Evolutionary conservation across 2,113 vertebrate genomes (phyloP).

Genomic region (Puffinus mauretanicus): DNA sequence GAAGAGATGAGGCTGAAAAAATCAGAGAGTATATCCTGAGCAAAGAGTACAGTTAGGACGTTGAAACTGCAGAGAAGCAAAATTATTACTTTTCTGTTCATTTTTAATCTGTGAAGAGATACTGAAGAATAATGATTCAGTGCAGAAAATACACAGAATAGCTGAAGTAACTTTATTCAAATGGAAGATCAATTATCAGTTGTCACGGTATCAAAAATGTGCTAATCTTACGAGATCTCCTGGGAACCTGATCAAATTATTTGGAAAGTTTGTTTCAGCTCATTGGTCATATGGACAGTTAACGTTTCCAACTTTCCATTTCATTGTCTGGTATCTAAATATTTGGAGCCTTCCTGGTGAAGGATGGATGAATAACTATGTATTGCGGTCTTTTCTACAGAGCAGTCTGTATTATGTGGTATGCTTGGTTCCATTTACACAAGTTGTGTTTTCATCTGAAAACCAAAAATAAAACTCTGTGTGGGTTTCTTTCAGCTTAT

Average conservation of each 20-base stretch:
- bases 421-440: not conserved
- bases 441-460: slow-evolving; percentile 24
- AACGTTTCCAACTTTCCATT: not conserved
- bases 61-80: not conserved
- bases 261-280: not conserved
- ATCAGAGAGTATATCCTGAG: not conserved
- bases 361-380: not conserved
- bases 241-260: not conserved
- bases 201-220: not conserved
- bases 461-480: slow-evolving; percentile 48
- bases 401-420: not conserved
- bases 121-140: not conserved
- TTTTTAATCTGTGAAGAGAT: not conserved
- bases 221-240: not conserved
- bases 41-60: not conserved
- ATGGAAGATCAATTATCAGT: not conserved
- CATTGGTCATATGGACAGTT: not conserved
- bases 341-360: not conserved
- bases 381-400: not conserved
- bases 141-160: not conserved
- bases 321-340: not conserved
- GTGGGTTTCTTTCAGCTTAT: slow-evolving; percentile 35
- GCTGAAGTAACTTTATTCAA: not conserved
- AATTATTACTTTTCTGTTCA: not conserved
- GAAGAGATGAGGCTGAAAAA: not conserved